Evolutionary conservation across 2,888 invertebrate species (phyloP).

Genomic region (Plebejus argus): DNA sequence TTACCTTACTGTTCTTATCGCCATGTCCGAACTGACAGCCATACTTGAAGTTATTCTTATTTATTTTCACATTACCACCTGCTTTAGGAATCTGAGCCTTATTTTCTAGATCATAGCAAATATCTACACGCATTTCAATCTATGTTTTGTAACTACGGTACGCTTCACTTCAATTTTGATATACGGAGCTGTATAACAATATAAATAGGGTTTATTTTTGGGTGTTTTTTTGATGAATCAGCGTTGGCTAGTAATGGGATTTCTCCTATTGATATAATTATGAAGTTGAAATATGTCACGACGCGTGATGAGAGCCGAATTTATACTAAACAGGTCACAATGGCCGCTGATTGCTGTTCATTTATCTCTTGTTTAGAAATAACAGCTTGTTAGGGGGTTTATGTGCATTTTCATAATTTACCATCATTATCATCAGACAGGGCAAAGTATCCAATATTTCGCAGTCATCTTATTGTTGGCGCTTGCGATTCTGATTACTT

Average conservation of each 20-base stretch:
- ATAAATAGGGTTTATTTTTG: conserved; percentile 11
- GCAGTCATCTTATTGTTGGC: too few relatives aligned
- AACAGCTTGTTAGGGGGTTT: conserved; percentile 12
- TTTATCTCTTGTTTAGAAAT: conserved; percentile 36
- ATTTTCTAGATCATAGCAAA: conserved; percentile 24
- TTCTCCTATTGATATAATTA: conserved; percentile 43
- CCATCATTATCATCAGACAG: not conserved
- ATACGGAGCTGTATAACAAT: not conserved
- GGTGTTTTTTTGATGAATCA: not conserved
- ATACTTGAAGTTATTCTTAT: conserved; percentile 35
- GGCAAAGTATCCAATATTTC: too few relatives aligned
- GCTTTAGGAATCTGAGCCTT: conserved; percentile 28
- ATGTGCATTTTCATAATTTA: conserved; percentile 15
- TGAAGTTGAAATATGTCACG: conserved; percentile 41
- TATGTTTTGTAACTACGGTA: conserved; percentile 11
- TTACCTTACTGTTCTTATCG: conserved; percentile 32
- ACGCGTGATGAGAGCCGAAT: conserved; percentile 39
- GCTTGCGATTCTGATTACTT: too few relatives aligned
- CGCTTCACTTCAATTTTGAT: not conserved
- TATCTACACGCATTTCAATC: not conserved
- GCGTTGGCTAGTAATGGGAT: conserved; percentile 23
- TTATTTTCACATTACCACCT: conserved; percentile 20
- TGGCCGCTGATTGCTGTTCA: conserved; percentile 36
- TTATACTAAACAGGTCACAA: conserved; percentile 41
- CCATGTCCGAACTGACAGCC: conserved; percentile 36